Evolutionary conservation across 2,797 vertebrate species (phyloP), one percentile per base, ranked within the genome.

Genomic region (Fratercula arctica): DNA sequence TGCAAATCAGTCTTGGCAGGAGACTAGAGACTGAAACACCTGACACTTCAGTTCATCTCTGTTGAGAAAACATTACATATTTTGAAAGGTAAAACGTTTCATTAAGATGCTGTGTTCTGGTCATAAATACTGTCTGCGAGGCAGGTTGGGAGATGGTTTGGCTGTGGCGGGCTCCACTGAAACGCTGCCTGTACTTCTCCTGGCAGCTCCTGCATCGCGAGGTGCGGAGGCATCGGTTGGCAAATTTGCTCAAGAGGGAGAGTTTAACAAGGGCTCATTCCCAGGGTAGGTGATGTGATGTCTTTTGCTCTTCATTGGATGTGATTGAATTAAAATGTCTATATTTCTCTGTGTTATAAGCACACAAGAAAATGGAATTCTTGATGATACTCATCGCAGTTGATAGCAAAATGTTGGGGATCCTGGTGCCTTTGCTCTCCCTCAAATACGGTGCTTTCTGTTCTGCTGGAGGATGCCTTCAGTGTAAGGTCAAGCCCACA

Each of bases 1-100:
- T 75, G 61, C 69, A 83, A 72, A 69, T 94, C 57, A 81, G 61
- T 89, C 28, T 82, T 73, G 79, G 74, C 74, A 85, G 54, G 54
- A 91, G 74, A 56, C 2, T 19, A 90, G 93, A 79, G 20, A 24
- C 35, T 51, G 68, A 88, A 95, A 84, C 63, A 85, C 63, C 73
- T 93, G 85, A 88, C 54, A 25, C 59, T 95, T 87, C 25, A 77
- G 68, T 92, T 90, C 31, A 50, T 75, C 81, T 87, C 76, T 79
- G 43, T 75, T 95, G 84, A 90, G 91, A 96, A 93, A 96, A 61
- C 25, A 76, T 28, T 64, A 7, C 51, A 9, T 83, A 50, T 93
- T 96, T 91, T 73, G 63, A 63, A 93, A 88, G 85, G 50, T 88
- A 89, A 75, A 92, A 33, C 0, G 2, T 85, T 81, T 50, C 48